Evolutionary conservation across 2,888 invertebrate genomes (phyloP).

Genomic region (Craniophora ligustri): DNA sequence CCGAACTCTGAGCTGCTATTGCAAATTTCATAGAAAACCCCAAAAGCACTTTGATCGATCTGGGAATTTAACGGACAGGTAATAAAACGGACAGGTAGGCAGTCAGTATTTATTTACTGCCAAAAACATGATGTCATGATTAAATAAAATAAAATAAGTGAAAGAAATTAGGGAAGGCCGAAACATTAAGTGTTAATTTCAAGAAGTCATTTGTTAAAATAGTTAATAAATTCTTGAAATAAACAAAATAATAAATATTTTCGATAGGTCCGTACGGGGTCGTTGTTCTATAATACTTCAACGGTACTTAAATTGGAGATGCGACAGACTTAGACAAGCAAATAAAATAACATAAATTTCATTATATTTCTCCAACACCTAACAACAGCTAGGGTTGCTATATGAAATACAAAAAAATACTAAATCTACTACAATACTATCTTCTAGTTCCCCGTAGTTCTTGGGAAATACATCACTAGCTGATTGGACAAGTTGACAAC

Average conservation of each 20-base stretch:
- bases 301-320: conserved; percentile 4
- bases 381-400: conserved; percentile 7
- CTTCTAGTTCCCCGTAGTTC: neutral
- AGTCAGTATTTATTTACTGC: no score
- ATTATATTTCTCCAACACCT: conserved; percentile 19
- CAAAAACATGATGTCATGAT: no score
- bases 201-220: neutral
- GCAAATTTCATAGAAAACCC: no score
- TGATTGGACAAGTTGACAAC: no score
- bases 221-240: neutral
- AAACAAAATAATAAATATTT: conserved; percentile 1
- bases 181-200: neutral
- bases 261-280: conserved; percentile 19
- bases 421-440: no score
- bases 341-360: conserved; percentile 20
- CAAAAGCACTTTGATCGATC: no score
- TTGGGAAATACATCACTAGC: no score
- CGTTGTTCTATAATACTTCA: conserved; percentile 12
- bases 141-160: no score
- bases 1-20: no score
- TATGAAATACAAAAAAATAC: neutral
- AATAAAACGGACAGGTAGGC: no score
- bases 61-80: no score
- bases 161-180: no score
- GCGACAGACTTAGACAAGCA: conserved; percentile 39